Conservation (phyloP, 2,888 invertebrate genomes). For the Neria commutata region DNA sequence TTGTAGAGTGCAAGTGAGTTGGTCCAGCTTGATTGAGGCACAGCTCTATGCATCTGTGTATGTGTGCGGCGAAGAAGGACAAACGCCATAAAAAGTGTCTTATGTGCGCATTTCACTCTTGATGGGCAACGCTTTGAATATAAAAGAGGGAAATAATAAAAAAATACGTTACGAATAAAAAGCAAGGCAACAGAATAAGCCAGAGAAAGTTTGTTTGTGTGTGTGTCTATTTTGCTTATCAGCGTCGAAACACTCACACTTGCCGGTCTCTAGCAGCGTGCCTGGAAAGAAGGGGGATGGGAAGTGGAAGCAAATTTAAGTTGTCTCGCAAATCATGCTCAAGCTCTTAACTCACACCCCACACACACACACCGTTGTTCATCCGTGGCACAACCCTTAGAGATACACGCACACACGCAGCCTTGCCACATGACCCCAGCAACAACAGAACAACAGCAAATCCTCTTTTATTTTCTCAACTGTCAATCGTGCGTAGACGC, state of each 20-base stretch:
- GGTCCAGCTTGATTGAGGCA: background rate
- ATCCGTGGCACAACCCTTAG: too few relatives aligned
- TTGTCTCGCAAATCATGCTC: conserved; percentile 2
- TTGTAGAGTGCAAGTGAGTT: background rate
- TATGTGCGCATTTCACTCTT: conserved; percentile 49
- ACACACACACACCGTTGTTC: background rate
- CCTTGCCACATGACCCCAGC: background rate
- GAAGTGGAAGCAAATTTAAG: background rate
- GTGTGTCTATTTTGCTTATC: conserved; percentile 55
- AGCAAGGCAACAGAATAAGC: conserved; percentile 20
- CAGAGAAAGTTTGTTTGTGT: conserved; percentile 50
- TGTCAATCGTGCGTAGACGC: conserved; percentile 47
- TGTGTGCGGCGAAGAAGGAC: conserved; percentile 8
- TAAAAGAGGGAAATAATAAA: conserved; percentile 47
- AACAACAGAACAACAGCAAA: conserved; percentile 41
- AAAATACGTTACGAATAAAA: conserved; percentile 27
- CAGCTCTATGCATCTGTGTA: conserved; percentile 4
- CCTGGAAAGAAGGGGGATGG: background rate
- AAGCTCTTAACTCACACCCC: background rate
- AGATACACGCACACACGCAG: conserved; percentile 6
- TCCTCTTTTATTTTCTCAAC: conserved; percentile 56
- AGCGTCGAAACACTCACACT: conserved; percentile 48
- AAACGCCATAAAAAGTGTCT: conserved; percentile 49
- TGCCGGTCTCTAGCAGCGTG: background rate
- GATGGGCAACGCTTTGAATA: conserved; percentile 54